These are phyloP conservation scores for Pristis pectinata DNA, from an alignment of 2,797 vertebrate species.

Conservation along the genomic window DNA sequence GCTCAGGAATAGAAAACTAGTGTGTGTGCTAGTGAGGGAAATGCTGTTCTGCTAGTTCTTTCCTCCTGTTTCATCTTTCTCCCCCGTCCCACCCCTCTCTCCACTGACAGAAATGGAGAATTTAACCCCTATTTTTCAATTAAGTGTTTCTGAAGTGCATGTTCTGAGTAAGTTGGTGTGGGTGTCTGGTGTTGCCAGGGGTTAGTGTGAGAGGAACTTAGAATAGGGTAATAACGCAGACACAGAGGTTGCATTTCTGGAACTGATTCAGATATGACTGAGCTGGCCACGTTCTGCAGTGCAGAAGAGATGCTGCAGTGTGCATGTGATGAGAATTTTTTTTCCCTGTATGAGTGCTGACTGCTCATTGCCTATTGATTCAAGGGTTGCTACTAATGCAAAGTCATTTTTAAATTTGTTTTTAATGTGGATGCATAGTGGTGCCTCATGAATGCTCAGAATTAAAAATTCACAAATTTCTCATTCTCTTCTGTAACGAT, in stretches of 20 bases:
- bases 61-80: neutral
- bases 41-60: neutral
- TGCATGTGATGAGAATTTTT: slow-evolving; percentile 22
- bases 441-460: neutral
- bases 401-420: neutral
- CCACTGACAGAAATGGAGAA: neutral
- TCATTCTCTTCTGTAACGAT: neutral
- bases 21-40: neutral
- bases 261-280: neutral
- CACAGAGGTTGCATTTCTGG: neutral
- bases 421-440: neutral
- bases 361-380: neutral
- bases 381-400: neutral
- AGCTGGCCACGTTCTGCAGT: slow-evolving; percentile 7
- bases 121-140: neutral
- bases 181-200: too few species aligned
- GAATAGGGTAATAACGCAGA: too few species aligned
- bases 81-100: neutral
- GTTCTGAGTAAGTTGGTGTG: neutral
- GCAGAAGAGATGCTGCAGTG: slow-evolving; percentile 29
- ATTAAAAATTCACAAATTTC: neutral
- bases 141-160: neutral
- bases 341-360: neutral
- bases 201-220: neutral
- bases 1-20: neutral